A percentile compares a stretch with the other conserved stretches of the same genome.
phyloP scores from a whole-genome alignment of 1,140 invertebrate species.

The Saccostrea echinata region DNA sequence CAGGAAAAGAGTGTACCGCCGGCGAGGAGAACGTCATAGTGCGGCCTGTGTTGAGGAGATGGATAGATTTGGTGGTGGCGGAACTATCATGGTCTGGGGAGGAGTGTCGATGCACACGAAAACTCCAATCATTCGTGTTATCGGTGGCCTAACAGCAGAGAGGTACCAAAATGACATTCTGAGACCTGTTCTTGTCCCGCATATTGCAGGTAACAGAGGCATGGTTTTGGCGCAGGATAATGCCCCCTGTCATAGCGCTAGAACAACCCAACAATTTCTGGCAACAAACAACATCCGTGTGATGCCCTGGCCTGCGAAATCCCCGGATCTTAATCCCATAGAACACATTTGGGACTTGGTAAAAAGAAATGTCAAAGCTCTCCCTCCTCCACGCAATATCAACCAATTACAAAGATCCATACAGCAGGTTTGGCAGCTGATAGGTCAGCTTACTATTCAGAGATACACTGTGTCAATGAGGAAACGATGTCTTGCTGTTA shows the following conservation, averaged over 20 bases:
- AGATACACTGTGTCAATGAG: background rate
- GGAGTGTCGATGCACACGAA: slow-evolving; percentile 3
- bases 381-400: background rate
- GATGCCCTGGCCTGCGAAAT: background rate
- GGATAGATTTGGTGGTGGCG: slow-evolving; percentile 10
- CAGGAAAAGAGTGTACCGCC: background rate
- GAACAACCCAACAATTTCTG: background rate
- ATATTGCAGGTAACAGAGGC: background rate
- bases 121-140: background rate
- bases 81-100: background rate
- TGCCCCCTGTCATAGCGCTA: background rate
- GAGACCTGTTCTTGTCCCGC: background rate
- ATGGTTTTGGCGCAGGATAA: slow-evolving; percentile 31
- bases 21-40: background rate
- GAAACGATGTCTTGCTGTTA: background rate
- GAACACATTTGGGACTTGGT: background rate
- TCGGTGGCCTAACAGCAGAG: background rate
- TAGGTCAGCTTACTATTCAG: background rate
- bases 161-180: background rate
- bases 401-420: background rate
- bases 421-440: background rate
- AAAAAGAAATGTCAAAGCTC: background rate
- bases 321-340: background rate
- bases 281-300: background rate
- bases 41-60: background rate